Evolutionary conservation across 2,113 vertebrate genomes (phyloP).

Genomic region (Chaenogobius annularis): DNA sequence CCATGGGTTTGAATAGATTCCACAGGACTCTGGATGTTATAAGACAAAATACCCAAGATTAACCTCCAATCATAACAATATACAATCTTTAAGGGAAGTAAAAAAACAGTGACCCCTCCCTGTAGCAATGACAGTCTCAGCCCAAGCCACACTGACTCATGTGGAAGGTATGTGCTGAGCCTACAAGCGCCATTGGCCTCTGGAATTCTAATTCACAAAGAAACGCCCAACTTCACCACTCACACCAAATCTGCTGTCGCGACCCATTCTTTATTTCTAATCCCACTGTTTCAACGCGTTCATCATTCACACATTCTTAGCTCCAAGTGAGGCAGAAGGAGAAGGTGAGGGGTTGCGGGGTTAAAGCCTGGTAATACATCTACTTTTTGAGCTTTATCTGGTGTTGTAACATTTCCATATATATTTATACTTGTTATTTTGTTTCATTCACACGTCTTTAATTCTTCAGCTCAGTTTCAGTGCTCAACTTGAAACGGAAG

Average conservation of each 20-base stretch:
- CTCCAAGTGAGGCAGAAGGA: slow-evolving; percentile 51
- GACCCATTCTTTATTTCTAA: slow-evolving; percentile 56
- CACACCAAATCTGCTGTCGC: slow-evolving; percentile 56
- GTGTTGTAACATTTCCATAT: too few species aligned
- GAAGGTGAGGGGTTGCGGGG: slow-evolving; percentile 15
- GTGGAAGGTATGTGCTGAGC: slow-evolving; percentile 79
- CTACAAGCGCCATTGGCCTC: slow-evolving; percentile 65
- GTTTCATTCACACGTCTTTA: too few species aligned
- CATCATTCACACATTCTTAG: slow-evolving; percentile 65
- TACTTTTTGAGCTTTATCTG: too few species aligned
- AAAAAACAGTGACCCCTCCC: slow-evolving; percentile 43
- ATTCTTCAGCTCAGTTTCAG: too few species aligned
- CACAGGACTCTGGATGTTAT: neutral
- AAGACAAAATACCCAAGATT: neutral
- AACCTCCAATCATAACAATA: neutral
- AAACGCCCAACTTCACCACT: slow-evolving; percentile 67
- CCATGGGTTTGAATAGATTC: too few species aligned
- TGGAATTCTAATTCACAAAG: slow-evolving; percentile 73
- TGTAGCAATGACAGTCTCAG: slow-evolving; percentile 46
- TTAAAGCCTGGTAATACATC: too few species aligned
- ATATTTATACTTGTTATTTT: neutral
- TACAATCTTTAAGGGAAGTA: slow-evolving; percentile 19
- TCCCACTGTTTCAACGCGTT: slow-evolving; percentile 46
- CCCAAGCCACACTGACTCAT: slow-evolving; percentile 66
- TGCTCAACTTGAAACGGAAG: too few species aligned